Evolutionary conservation across 2,888 invertebrate genomes (phyloP).

Genomic region (Panorpa germanica): DNA sequence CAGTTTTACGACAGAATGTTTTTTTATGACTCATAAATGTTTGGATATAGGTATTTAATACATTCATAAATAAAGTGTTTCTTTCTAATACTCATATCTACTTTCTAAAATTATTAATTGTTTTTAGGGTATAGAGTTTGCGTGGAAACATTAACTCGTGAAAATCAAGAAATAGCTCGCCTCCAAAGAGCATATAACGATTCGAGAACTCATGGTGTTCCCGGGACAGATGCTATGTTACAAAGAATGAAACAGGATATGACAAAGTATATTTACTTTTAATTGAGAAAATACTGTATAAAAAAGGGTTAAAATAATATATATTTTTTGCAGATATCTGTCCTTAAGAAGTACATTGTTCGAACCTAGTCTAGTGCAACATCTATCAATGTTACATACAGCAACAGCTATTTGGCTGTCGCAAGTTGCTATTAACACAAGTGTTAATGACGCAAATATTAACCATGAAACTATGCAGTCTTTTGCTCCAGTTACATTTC

Average conservation of each 20-base stretch:
- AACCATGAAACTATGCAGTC: slow-evolving; percentile 19
- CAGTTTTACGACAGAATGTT: slow-evolving; percentile 79
- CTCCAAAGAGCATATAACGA: slow-evolving; percentile 59
- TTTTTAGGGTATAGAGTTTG: slow-evolving; percentile 39
- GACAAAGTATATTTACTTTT: slow-evolving; percentile 29
- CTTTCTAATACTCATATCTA: slow-evolving; percentile 16
- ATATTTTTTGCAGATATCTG: slow-evolving; percentile 33
- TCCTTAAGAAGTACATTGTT: slow-evolving; percentile 57
- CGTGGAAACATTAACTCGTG: slow-evolving; percentile 41
- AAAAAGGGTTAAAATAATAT: slow-evolving; percentile 1
- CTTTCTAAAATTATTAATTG: not conserved
- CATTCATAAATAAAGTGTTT: slow-evolving; percentile 16
- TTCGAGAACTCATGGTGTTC: slow-evolving; percentile 32
- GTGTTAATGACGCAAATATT: slow-evolving; percentile 20
- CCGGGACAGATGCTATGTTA: slow-evolving; percentile 34
- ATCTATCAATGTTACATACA: slow-evolving; percentile 56
- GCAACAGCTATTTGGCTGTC: slow-evolving; percentile 71
- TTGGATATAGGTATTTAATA: slow-evolving; percentile 45
- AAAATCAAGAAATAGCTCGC: slow-evolving; percentile 49
- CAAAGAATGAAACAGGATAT: slow-evolving; percentile 42
- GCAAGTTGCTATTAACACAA: slow-evolving; percentile 48
- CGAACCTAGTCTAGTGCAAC: slow-evolving; percentile 50
- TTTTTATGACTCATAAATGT: slow-evolving; percentile 76
- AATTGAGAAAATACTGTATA: not conserved
- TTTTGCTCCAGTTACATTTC: slow-evolving; percentile 39